A percentile compares a stretch with the other conserved stretches of the same genome.
Evolutionary conservation across 2,113 vertebrate genomes (phyloP).

Genomic region (Equus quagga): DNA sequence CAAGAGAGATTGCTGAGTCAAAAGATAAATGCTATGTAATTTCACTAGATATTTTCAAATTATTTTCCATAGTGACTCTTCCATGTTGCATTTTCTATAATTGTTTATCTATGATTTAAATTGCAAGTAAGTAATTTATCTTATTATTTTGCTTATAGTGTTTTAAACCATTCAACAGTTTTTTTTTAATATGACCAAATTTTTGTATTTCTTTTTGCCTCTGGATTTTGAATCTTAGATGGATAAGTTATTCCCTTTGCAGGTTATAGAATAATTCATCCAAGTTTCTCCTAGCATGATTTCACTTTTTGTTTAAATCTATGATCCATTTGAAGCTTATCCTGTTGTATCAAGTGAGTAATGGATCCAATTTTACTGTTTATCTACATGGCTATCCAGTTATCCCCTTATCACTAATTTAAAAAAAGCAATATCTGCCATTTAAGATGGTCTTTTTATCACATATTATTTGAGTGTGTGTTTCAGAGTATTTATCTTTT

Average conservation of each 20-base stretch:
- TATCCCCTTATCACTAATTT: background rate
- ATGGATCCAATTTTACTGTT: background rate
- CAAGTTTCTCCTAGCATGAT: background rate
- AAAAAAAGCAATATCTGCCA: background rate
- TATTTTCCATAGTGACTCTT: background rate
- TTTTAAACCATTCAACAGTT: background rate
- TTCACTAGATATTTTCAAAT: conserved; percentile 25
- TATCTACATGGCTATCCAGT: background rate
- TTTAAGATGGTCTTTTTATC: background rate
- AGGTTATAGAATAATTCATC: background rate
- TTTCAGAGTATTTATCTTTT: background rate
- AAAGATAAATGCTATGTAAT: background rate
- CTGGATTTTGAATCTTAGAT: background rate
- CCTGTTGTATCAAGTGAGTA: background rate
- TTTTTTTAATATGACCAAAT: background rate
- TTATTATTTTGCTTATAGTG: background rate
- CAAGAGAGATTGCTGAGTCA: background rate
- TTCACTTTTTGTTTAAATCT: conserved; percentile 30
- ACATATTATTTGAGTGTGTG: background rate
- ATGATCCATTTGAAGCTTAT: background rate
- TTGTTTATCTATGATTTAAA: background rate
- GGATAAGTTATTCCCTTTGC: background rate
- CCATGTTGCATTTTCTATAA: background rate
- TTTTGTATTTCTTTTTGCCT: background rate
- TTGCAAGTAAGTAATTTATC: background rate